Evolutionary conservation across 1,140 invertebrate species (phyloP).

Genomic region (Eumaeus atala): DNA sequence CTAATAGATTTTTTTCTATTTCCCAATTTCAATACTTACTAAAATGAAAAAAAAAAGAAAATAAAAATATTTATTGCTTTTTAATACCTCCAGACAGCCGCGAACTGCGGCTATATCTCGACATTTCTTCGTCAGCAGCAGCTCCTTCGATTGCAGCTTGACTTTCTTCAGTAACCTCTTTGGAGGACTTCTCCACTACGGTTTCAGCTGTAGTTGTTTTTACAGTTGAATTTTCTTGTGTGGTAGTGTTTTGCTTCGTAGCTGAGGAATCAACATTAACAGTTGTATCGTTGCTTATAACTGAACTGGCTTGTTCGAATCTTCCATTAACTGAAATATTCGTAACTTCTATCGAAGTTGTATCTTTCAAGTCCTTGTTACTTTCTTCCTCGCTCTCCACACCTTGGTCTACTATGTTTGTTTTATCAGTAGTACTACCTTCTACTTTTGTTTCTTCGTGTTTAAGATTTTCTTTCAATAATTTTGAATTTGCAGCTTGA

Average conservation of each 20-base stretch:
- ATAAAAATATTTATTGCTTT: slow-evolving; percentile 13
- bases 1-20: no score
- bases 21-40: not conserved
- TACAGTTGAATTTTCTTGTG: slow-evolving; percentile 3
- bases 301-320: slow-evolving; percentile 10
- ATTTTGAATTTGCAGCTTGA: slow-evolving; percentile 1
- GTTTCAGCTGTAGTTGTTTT: slow-evolving; percentile 18
- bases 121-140: slow-evolving; percentile 74
- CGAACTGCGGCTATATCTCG: slow-evolving; percentile 76
- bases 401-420: not conserved
- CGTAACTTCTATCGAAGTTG: not conserved
- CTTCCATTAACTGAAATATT: not conserved
- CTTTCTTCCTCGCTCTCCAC: not conserved
- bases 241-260: slow-evolving; percentile 10
- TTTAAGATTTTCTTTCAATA: not conserved
- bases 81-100: slow-evolving; percentile 75
- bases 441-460: not conserved
- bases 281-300: slow-evolving; percentile 9
- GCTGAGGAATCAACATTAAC: not conserved
- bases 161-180: slow-evolving; percentile 29
- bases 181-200: slow-evolving; percentile 16
- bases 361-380: not conserved
- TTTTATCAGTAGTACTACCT: not conserved
- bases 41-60: slow-evolving; percentile 15
- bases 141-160: slow-evolving; percentile 64